Evolutionary conservation across 2,113 vertebrate genomes (phyloP).

Genomic region (Salvelinus sp.): DNA sequence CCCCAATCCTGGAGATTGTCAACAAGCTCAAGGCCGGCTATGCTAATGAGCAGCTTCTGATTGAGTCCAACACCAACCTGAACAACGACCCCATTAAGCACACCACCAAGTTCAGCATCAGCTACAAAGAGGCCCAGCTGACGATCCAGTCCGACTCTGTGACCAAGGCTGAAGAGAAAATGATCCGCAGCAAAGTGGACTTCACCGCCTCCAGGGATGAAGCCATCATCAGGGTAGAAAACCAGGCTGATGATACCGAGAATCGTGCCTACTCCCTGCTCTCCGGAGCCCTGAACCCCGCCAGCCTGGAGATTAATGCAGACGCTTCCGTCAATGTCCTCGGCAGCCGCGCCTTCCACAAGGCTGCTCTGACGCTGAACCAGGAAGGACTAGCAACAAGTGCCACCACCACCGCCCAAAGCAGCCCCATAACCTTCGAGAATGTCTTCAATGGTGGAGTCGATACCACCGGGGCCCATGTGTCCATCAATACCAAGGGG

Average conservation of each 20-base stretch:
- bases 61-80: constrained; percentile 79
- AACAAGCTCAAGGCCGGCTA: constrained; percentile 77
- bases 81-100: constrained; percentile 78
- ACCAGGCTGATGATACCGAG: constrained; percentile 73
- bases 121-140: constrained; percentile 78
- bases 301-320: constrained; percentile 81
- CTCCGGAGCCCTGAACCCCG: constrained; percentile 77
- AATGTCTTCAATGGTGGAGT: constrained; percentile 81
- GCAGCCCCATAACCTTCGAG: constrained; percentile 78
- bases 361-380: constrained; percentile 76
- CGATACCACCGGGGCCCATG: constrained; percentile 74
- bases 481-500: constrained; percentile 79
- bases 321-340: constrained; percentile 76
- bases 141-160: constrained; percentile 77
- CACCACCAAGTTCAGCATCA: constrained; percentile 75
- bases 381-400: constrained; percentile 80
- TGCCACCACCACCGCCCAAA: constrained; percentile 80
- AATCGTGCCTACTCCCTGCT: constrained; percentile 74
- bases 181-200: constrained; percentile 76
- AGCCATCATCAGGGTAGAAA: constrained; percentile 77
- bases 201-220: constrained; percentile 72
- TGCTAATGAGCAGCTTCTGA: constrained; percentile 60
- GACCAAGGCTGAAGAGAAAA: constrained; percentile 70
- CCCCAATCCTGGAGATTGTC: constrained; percentile 73
- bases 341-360: constrained; percentile 80